phyloP scores from a whole-genome alignment of 2,797 vertebrate species.

The Paramormyrops hopkinsi region DNA sequence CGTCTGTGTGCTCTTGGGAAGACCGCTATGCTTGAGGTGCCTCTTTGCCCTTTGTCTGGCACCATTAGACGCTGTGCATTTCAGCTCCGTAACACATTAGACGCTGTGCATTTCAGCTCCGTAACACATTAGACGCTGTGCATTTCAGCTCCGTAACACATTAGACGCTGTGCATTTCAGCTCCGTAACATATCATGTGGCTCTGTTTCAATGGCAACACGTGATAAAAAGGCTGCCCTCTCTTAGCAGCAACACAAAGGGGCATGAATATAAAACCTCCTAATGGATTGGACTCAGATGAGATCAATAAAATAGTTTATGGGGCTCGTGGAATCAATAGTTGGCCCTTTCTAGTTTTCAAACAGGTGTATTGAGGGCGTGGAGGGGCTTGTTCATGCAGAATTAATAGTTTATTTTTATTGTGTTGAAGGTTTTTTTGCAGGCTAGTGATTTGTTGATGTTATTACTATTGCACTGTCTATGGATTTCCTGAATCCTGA shows the following conservation, averaged over 20 bases:
- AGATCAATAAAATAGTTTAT: slow-evolving; percentile 50
- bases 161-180: too few species aligned
- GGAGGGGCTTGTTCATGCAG: slow-evolving; percentile 2
- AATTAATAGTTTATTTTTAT: slow-evolving; percentile 9
- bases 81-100: too few species aligned
- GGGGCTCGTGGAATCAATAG: slow-evolving; percentile 44
- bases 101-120: too few species aligned
- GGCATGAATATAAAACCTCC: slow-evolving; percentile 39
- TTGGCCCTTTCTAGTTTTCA: slow-evolving; percentile 17
- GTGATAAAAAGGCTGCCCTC: slow-evolving; percentile 26
- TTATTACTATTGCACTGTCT: not conserved
- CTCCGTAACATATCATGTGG: not conserved
- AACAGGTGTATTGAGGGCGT: not conserved
- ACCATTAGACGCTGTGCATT: not conserved
- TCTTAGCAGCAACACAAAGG: slow-evolving; percentile 31
- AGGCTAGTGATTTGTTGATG: not conserved
- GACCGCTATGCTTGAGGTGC: not conserved
- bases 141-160: too few species aligned
- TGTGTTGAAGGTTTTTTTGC: not conserved
- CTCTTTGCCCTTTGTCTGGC: not conserved
- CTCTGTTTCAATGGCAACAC: slow-evolving; percentile 29
- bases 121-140: too few species aligned
- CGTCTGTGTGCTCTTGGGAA: not conserved
- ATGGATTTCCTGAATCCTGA: not conserved
- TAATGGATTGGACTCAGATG: slow-evolving; percentile 42